A percentile compares a stretch with the other conserved stretches of the same genome.
These are phyloP conservation scores for Drosophila tropicalis DNA, from an alignment of 1,140 invertebrate species.

Conservation along the genomic window DNA sequence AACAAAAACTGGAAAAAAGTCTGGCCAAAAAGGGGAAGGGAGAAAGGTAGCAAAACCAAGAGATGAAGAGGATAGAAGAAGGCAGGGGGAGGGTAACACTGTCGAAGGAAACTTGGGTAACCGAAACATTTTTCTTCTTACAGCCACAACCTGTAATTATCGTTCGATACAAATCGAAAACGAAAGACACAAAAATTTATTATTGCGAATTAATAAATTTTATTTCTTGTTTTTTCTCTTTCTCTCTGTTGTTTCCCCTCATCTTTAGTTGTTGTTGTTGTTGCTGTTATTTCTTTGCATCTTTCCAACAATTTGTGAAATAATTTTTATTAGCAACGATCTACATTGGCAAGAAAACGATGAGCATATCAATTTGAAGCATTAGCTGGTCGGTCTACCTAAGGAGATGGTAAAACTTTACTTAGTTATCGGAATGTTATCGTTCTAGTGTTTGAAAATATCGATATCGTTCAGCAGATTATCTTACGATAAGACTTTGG, in stretches of 20 bases:
- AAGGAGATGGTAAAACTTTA: neutral
- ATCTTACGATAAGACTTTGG: too few relatives aligned
- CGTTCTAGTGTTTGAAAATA: too few relatives aligned
- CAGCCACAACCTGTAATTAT: slow-evolving; percentile 60
- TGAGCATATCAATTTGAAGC: neutral
- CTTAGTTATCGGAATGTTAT: neutral
- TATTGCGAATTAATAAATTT: slow-evolving; percentile 67
- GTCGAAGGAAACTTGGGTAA: slow-evolving; percentile 26
- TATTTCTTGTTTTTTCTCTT: slow-evolving; percentile 27
- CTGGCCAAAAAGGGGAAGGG: neutral
- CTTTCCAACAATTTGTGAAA: slow-evolving; percentile 24
- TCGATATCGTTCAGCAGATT: too few relatives aligned
- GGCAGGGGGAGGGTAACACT: neutral
- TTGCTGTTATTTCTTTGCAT: slow-evolving; percentile 32
- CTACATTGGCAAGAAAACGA: neutral
- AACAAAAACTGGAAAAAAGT: slow-evolving; percentile 10
- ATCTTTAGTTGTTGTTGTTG: slow-evolving; percentile 15
- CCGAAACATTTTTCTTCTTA: slow-evolving; percentile 57
- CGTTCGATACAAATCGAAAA: slow-evolving; percentile 65
- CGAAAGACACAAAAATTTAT: slow-evolving; percentile 66
- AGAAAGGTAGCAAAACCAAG: neutral
- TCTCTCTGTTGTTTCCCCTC: neutral
- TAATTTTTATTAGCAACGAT: slow-evolving; percentile 13
- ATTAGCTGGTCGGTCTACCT: neutral
- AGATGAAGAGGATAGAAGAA: neutral